Base-by-base conservation (phyloP, 2,888 invertebrate species). In the Ochlodes sylvanus region DNA sequence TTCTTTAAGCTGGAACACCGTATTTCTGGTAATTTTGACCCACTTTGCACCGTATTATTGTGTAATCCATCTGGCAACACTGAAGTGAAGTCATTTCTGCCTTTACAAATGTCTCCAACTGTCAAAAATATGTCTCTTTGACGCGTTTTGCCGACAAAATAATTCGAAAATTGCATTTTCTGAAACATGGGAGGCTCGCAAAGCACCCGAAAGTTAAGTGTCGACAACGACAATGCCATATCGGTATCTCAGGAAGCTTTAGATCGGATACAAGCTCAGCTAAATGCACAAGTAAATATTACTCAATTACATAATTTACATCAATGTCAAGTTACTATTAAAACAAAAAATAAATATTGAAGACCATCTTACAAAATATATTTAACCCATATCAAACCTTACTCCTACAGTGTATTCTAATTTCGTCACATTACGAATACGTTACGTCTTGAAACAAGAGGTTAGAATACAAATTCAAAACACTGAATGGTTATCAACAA, bases 131-230 rank as follows among this genome's bases (percentile, higher is more conserved):
- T 92, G 91, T 82, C 80, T 84, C 87, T 89, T 84, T 92, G 90
- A 92, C 84, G 81, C 82, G 81, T 84, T 85, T 88, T 84, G 84
- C 87, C 86, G 87, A 90, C 80, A 82, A 83, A 84, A 80, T 81
- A 85, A 84, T 82, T 84, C 79, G 76, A 79, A 81, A 78, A 74
- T 75, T 76, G 74, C 71, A 80, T 76, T 86, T 88, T 87, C 83
- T 78, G 77, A 83, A 91, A 84, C 76, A 95, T 95, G 95, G 95
- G 95, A 83, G 94, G 91, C 77, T 90, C 92, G 71, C 89, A 94
- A 80, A 95, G 95, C 82, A 92, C 94, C 72, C 82, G 93, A 71
- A 92, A 92, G 86, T 77, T 93, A 74, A 89, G 88, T 78, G 91
- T 93, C 71, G 92, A 93, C 67, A 93, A 93, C 75, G 93, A 93